These are phyloP conservation scores for Bombus confusus DNA, from an alignment of 1,140 invertebrate species.

Conservation along the genomic window DNA sequence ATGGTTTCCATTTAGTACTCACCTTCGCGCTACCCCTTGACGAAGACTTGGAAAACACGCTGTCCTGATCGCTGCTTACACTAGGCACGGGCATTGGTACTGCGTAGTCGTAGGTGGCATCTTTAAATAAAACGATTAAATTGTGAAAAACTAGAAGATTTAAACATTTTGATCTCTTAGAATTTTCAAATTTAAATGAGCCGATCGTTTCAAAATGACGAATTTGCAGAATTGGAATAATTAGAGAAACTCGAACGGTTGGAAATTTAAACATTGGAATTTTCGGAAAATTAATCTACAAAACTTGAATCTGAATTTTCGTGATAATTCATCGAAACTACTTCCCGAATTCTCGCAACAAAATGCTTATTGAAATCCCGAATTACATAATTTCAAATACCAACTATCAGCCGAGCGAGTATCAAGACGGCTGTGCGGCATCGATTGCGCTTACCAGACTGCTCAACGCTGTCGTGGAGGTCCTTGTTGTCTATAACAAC, in stretches of 20 bases:
- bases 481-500: slow-evolving; percentile 83
- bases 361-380: not conserved
- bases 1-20: slow-evolving; percentile 1
- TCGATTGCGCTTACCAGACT: slow-evolving; percentile 76
- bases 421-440: not conserved
- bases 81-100: slow-evolving; percentile 82
- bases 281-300: too few species aligned
- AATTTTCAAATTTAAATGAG: too few species aligned
- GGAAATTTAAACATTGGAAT: not conserved
- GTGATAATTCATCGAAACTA: not conserved
- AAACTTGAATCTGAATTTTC: not conserved
- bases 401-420: not conserved
- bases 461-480: slow-evolving; percentile 81
- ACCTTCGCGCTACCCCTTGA: slow-evolving; percentile 82
- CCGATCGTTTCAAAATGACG: not conserved
- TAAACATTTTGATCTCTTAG: not conserved
- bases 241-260: not conserved
- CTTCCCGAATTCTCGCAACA: not conserved
- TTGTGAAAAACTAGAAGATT: not conserved
- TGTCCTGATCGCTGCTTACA: slow-evolving; percentile 82
- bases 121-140: slow-evolving; percentile 64
- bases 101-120: slow-evolving; percentile 83
- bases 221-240: not conserved
- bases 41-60: slow-evolving; percentile 82
- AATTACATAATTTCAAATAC: not conserved